Evolutionary conservation across 2,113 vertebrate genomes (phyloP).

Genomic region (Corvus moneduloides): DNA sequence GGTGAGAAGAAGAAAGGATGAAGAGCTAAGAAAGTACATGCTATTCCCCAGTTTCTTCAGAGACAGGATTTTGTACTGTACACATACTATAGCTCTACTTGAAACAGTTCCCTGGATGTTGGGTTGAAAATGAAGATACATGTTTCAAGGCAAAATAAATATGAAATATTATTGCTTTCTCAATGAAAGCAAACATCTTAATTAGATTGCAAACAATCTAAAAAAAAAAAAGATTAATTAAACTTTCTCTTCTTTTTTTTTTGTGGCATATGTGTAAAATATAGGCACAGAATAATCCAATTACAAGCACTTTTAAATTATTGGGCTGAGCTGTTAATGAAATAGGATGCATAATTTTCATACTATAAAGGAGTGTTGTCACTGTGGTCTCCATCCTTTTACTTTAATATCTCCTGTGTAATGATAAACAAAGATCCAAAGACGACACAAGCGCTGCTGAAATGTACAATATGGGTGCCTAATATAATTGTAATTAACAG

Average conservation of each 20-base stretch:
- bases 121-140: not conserved
- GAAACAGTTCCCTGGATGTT: not conserved
- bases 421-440: slow-evolving; percentile 61
- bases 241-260: not conserved
- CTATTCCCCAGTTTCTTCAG: not conserved
- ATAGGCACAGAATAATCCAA: not conserved
- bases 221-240: not conserved
- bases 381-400: slow-evolving; percentile 29
- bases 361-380: slow-evolving; percentile 6
- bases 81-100: not conserved
- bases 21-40: not conserved
- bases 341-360: not conserved
- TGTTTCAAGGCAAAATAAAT: not conserved
- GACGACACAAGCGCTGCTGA: slow-evolving; percentile 31
- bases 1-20: not conserved
- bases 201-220: not conserved
- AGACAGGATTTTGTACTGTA: not conserved
- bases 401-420: slow-evolving; percentile 11
- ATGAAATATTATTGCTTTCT: not conserved
- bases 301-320: slow-evolving; percentile 19
- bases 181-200: not conserved
- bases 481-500: slow-evolving; percentile 76
- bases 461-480: slow-evolving; percentile 69
- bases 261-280: not conserved
- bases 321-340: not conserved